Evolutionary conservation across 2,797 vertebrate species (phyloP).

Genomic region (Bryconaethiops microstoma): DNA sequence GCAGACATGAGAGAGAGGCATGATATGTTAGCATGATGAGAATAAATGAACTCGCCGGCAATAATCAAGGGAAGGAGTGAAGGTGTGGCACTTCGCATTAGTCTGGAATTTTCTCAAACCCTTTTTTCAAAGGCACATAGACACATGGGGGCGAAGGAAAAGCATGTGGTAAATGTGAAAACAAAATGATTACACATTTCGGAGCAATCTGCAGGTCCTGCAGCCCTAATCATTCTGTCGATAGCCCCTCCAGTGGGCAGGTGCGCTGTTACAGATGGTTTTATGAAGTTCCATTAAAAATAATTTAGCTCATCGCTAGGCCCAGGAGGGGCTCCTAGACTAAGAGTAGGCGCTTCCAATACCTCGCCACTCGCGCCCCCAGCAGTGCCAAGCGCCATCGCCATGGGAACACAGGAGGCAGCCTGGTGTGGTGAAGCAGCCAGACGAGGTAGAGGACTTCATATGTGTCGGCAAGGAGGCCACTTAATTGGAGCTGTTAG

Average conservation of each 20-base stretch:
- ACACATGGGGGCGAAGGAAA: conserved; percentile 33
- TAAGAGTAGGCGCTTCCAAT: conserved; percentile 65
- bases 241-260: conserved; percentile 82
- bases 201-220: conserved; percentile 78
- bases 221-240: conserved; percentile 81
- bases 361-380: conserved; percentile 43
- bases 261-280: conserved; percentile 82
- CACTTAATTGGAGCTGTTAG: conserved; percentile 2
- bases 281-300: conserved; percentile 87
- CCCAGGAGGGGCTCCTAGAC: conserved; percentile 77
- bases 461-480: conserved; percentile 5
- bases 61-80: not conserved
- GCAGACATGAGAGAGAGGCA: conserved; percentile 1
- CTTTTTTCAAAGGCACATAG: conserved; percentile 25
- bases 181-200: conserved; percentile 82
- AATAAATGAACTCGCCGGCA: conserved; percentile 21
- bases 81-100: not conserved
- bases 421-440: not conserved
- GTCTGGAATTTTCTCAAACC: conserved; percentile 2
- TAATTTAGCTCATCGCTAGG: conserved; percentile 79
- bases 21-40: conserved; percentile 25
- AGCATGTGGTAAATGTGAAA: conserved; percentile 71
- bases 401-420: conserved; percentile 54
- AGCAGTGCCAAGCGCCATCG: conserved; percentile 40
- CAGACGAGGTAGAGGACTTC: conserved; percentile 23